phyloP scores from a whole-genome alignment of 1,140 invertebrate species.

The Berghia stephanieae region DNA sequence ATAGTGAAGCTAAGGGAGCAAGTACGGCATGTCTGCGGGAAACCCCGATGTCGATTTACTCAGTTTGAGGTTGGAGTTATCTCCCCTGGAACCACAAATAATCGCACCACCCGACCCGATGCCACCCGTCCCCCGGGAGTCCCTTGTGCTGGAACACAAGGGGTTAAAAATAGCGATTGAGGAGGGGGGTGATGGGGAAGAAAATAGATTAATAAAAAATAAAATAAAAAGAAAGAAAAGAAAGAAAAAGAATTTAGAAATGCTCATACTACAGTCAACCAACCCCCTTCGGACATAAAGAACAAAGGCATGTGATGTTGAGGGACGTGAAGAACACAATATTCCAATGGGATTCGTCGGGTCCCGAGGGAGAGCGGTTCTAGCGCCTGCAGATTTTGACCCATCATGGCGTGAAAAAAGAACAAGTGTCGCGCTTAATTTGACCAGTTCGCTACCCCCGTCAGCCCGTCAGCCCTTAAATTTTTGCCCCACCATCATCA shows the following conservation, averaged over 20 bases:
- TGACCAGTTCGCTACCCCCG: constrained; percentile 7
- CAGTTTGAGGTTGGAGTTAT: constrained; percentile 13
- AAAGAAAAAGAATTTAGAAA: no score
- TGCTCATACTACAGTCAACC: no score
- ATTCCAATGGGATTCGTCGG: no score
- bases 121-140: no score
- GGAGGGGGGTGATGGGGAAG: constrained; percentile 1
- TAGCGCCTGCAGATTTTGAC: constrained; percentile 15
- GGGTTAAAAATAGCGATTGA: no score
- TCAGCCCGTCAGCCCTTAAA: neutral
- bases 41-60: constrained; percentile 21
- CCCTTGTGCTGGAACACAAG: no score
- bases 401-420: constrained; percentile 30
- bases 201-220: neutral
- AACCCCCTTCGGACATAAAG: no score
- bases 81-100: neutral
- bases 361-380: constrained; percentile 18
- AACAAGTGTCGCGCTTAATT: constrained; percentile 35
- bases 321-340: no score
- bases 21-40: neutral
- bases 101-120: neutral
- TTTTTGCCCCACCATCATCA: no score
- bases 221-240: constrained; percentile 2
- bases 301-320: constrained; percentile 25
- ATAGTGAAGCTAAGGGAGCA: constrained; percentile 12